Conservation (phyloP, 2,888 invertebrate species). For the Latheticus oryzae region DNA sequence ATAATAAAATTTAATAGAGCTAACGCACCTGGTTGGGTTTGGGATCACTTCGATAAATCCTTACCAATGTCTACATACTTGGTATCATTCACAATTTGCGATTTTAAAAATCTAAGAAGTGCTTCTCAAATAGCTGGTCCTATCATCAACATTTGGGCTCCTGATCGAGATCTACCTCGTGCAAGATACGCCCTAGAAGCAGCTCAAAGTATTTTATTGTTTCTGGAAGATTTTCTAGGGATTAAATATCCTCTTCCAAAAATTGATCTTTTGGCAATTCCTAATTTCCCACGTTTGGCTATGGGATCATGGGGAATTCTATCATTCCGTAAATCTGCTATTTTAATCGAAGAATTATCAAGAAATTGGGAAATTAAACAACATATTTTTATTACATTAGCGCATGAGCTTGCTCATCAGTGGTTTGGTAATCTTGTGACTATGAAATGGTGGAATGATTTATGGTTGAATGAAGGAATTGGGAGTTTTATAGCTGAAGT, state of each 20-base stretch:
- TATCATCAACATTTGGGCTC: slow-evolving; percentile 65
- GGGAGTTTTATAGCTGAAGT: slow-evolving; percentile 73
- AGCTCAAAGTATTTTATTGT: slow-evolving; percentile 67
- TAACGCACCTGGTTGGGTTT: slow-evolving; percentile 65
- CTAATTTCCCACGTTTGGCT: slow-evolving; percentile 69
- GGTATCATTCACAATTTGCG: slow-evolving; percentile 70
- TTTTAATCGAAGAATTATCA: slow-evolving; percentile 69
- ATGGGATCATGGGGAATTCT: slow-evolving; percentile 73
- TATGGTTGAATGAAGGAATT: slow-evolving; percentile 82
- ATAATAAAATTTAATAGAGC: not conserved
- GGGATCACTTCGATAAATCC: slow-evolving; percentile 73
- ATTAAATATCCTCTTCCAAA: slow-evolving; percentile 68
- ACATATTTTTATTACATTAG: slow-evolving; percentile 67
- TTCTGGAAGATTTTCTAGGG: slow-evolving; percentile 69
- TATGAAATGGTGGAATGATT: slow-evolving; percentile 77
- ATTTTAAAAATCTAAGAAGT: slow-evolving; percentile 55
- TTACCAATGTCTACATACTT: slow-evolving; percentile 82
- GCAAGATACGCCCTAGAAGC: slow-evolving; percentile 68
- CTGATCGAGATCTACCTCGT: slow-evolving; percentile 56
- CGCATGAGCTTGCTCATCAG: slow-evolving; percentile 80
- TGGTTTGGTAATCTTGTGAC: slow-evolving; percentile 82
- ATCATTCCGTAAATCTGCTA: slow-evolving; percentile 72
- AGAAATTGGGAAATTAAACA: slow-evolving; percentile 62
- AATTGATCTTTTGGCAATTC: slow-evolving; percentile 71
- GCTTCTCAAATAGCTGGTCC: slow-evolving; percentile 53